Percentiles rank a stretch among this genome's conserved stretches.
Conservation (phyloP, 2,113 vertebrate genomes). For the Siniperca chuatsi region DNA sequence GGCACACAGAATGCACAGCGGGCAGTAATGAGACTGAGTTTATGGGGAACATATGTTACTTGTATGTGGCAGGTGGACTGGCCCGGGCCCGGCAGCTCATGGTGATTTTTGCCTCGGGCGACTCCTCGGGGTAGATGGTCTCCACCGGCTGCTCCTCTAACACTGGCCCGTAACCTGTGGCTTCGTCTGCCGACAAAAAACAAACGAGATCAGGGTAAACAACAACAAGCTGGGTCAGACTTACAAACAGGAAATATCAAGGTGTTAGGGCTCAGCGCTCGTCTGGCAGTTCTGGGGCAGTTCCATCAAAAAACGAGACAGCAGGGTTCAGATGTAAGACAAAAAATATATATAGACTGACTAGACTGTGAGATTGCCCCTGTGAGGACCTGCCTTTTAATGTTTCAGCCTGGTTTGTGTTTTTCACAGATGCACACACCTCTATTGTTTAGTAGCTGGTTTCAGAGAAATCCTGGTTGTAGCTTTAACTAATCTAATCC, state of each 20-base stretch:
- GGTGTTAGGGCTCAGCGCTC: slow-evolving; percentile 6
- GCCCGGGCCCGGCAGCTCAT: slow-evolving; percentile 93
- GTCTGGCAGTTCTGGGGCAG: slow-evolving; percentile 60
- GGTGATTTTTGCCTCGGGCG: slow-evolving; percentile 93
- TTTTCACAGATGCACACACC: neutral
- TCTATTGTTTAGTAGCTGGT: neutral
- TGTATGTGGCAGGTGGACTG: slow-evolving; percentile 92
- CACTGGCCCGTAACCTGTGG: slow-evolving; percentile 92
- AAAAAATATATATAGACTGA: neutral
- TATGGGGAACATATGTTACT: slow-evolving; percentile 85
- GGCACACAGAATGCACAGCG: slow-evolving; percentile 20
- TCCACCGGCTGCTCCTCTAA: slow-evolving; percentile 97
- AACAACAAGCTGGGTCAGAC: slow-evolving; percentile 31
- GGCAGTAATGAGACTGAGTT: slow-evolving; percentile 34
- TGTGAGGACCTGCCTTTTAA: slow-evolving; percentile 29
- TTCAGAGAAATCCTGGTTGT: slow-evolving; percentile 14
- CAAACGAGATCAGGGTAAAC: slow-evolving; percentile 40
- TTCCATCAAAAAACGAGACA: slow-evolving; percentile 39
- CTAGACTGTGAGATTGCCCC: neutral
- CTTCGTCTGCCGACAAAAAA: slow-evolving; percentile 86
- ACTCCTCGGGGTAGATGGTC: slow-evolving; percentile 97
- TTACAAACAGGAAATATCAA: slow-evolving; percentile 43
- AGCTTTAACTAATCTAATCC: slow-evolving; percentile 22
- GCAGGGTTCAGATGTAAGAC: slow-evolving; percentile 34
- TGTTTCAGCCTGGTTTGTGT: neutral